phyloP scores from a whole-genome alignment of 1,140 invertebrate species.

The Paramacrobiotus metropolitanus region DNA sequence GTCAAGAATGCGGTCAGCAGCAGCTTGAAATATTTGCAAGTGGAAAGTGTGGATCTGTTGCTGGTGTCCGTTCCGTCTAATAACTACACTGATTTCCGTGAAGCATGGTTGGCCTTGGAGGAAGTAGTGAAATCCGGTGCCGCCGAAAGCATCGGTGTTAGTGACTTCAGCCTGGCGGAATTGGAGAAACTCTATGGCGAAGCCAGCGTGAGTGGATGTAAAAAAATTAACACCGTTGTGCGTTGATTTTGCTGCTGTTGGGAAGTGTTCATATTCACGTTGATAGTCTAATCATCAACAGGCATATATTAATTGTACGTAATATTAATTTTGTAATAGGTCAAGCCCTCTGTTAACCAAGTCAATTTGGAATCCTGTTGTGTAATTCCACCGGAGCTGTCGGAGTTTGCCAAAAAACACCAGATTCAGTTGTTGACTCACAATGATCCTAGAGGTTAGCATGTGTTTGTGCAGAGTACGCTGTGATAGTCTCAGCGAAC shows the following conservation, averaged over 20 bases:
- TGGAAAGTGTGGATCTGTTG: slow-evolving; percentile 42
- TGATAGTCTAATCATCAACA: slow-evolving; percentile 1
- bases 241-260: not conserved
- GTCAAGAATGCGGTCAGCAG: slow-evolving; percentile 25
- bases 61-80: slow-evolving; percentile 40
- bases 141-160: slow-evolving; percentile 51
- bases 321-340: slow-evolving; percentile 26
- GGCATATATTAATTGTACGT: no score
- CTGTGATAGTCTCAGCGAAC: no score
- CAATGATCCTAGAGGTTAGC: slow-evolving; percentile 61
- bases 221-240: slow-evolving; percentile 6
- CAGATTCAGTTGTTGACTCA: slow-evolving; percentile 82
- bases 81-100: slow-evolving; percentile 30
- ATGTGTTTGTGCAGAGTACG: no score
- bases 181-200: slow-evolving; percentile 50
- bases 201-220: slow-evolving; percentile 32
- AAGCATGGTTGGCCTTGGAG: slow-evolving; percentile 48
- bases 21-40: slow-evolving; percentile 32
- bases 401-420: slow-evolving; percentile 63
- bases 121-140: slow-evolving; percentile 36
- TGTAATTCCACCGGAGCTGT: slow-evolving; percentile 67
- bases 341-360: slow-evolving; percentile 74
- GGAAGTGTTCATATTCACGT: not conserved
- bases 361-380: slow-evolving; percentile 86
- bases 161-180: slow-evolving; percentile 55